phyloP scores from a whole-genome alignment of 2,888 invertebrate genomes.

The Teleiodes luculella region DNA sequence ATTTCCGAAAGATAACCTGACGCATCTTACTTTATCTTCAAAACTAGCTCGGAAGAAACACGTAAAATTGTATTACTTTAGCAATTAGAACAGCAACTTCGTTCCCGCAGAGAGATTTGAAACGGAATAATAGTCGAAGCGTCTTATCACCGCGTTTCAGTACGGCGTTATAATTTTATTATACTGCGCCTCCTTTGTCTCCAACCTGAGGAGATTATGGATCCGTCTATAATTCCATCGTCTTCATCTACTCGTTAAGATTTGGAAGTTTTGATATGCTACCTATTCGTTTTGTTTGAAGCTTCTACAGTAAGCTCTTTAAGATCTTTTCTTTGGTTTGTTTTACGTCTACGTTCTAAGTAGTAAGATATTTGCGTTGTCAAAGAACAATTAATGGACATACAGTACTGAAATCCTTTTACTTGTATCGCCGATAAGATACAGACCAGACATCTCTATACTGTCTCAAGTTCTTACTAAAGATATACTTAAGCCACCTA shows the following conservation, averaged over 20 bases:
- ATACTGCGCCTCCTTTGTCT: conserved; percentile 10
- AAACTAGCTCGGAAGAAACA: not conserved
- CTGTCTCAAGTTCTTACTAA: no score
- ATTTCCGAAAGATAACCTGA: not conserved
- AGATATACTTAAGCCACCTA: no score
- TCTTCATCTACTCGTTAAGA: conserved; percentile 10
- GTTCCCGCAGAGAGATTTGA: not conserved
- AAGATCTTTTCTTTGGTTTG: no score
- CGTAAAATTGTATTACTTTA: conserved; percentile 10
- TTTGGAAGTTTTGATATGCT: conserved; percentile 6
- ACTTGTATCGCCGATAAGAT: no score
- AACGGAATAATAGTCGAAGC: conserved; percentile 8
- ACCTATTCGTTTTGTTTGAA: conserved; percentile 1
- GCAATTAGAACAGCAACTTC: conserved; percentile 7
- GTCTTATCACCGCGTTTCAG: conserved; percentile 13
- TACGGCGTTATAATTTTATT: conserved; percentile 14
- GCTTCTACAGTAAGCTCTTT: no score
- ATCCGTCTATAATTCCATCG: conserved; percentile 11
- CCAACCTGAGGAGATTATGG: conserved; percentile 13
- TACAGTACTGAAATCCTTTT: no score
- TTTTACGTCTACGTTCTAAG: no score
- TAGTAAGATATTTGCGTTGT: no score
- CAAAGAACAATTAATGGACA: no score
- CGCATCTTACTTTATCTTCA: not conserved
- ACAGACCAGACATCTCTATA: no score